These are phyloP conservation scores for Drosophila pseudotalamancana DNA, from an alignment of 2,888 invertebrate species.

Conservation along the genomic window DNA sequence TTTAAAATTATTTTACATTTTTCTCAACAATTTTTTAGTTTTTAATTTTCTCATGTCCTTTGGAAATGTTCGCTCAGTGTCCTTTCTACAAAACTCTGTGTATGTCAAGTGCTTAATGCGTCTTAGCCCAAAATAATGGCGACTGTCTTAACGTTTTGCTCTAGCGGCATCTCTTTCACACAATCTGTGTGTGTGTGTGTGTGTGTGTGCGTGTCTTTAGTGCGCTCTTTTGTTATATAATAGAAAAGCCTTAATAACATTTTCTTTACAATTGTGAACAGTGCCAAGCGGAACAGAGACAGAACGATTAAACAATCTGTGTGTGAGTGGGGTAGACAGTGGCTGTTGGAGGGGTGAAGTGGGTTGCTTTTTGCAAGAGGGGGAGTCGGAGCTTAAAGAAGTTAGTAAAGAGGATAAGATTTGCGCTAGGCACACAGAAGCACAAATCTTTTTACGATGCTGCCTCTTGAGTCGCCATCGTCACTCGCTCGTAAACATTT, in stretches of 20 bases:
- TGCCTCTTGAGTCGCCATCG: constrained; percentile 66
- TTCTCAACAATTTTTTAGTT: background rate
- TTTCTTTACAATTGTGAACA: constrained; percentile 74
- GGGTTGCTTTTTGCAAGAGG: background rate
- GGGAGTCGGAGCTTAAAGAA: background rate
- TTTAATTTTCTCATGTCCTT: background rate
- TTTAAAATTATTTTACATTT: background rate
- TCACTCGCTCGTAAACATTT: constrained; percentile 80
- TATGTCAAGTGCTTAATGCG: constrained; percentile 74
- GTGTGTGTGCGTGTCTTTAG: constrained; percentile 54
- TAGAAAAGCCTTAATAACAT: constrained; percentile 82
- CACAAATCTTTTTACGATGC: constrained; percentile 63
- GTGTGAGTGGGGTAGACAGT: too few relatives aligned
- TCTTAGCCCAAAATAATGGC: constrained; percentile 39
- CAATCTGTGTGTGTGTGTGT: background rate
- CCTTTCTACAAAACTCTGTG: constrained; percentile 19
- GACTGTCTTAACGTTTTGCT: constrained; percentile 18
- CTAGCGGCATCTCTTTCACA: background rate
- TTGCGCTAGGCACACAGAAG: constrained; percentile 46
- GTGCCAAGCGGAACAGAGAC: constrained; percentile 19
- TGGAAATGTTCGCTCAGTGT: constrained; percentile 7
- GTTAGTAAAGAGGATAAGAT: constrained; percentile 61
- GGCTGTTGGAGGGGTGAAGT: background rate
- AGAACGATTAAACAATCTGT: constrained; percentile 3
- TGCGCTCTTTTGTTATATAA: constrained; percentile 77